Evolutionary conservation across 2,888 invertebrate genomes (phyloP), one percentile per base, ranked within the genome.

Genomic region (Leucophenga montana): DNA sequence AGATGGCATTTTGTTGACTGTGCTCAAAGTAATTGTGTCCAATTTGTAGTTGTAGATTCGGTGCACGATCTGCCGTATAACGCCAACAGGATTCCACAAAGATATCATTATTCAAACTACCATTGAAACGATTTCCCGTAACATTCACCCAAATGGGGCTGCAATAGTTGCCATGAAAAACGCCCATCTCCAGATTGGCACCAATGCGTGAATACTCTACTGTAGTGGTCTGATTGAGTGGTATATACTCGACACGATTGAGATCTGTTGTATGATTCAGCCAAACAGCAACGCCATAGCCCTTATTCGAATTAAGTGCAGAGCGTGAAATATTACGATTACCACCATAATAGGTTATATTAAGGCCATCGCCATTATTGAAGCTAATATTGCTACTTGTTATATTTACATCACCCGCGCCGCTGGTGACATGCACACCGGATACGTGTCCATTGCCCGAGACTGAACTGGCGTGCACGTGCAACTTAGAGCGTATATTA

Each of bases 321-420:
- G 96, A 95, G 78, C 93, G 91, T 13, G 98, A 98, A 72, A 99
- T 92, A 84, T 99, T 97, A 74, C 97, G 92, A 79, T 94, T 95
- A 0, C 99, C 99, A 0, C 99, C 99, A 3, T 95, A 95, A 72
- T 96, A 96, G 0, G 98, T 97, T 13, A 99, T 94, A 87, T 99
- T 99, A 11, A 99, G 91, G 0, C 99, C 99, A 83, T 97, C 97
- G 1, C 97, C 97, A 84, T 93, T 92, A 87, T 99, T 99, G 78
- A 95, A 94, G 18, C 95, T 94, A 76, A 99, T 94, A 80, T 94
- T 91, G 75, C 97, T 96, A 79, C 95, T 93, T 20, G 98, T 98
- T 3, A 99, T 91, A 87, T 98, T 97, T 0, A 99, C 92, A 87
- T 98, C 97, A 0, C 97, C 97, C 0, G 95, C 97, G 1, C 99